These are phyloP conservation scores for Puntigrus tetrazona DNA, from an alignment of 2,113 vertebrate species.

Conservation along the genomic window DNA sequence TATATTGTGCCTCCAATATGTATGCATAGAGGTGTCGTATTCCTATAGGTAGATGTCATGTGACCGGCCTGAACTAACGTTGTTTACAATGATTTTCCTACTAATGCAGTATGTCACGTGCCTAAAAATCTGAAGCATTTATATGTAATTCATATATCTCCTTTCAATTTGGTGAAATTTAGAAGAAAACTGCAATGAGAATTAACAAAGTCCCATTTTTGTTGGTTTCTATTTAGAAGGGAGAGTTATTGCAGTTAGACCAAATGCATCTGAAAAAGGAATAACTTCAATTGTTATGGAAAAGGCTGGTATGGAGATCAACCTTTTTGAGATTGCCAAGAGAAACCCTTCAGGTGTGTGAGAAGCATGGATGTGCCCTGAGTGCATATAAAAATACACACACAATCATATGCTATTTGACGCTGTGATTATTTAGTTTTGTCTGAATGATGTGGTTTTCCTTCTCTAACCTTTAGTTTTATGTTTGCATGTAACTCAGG, in stretches of 20 bases:
- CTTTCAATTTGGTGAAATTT: no score
- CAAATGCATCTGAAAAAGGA: neutral
- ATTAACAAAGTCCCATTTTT: neutral
- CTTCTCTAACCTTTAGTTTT: neutral
- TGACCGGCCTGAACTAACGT: no score
- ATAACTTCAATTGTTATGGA: neutral
- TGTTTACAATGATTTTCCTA: no score
- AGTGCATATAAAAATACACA: neutral
- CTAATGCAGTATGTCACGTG: neutral
- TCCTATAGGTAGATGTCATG: no score
- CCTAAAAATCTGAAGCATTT: neutral
- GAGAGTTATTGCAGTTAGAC: constrained; percentile 18
- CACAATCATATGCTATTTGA: neutral
- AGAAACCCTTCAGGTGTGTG: neutral
- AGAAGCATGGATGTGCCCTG: neutral
- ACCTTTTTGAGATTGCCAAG: constrained; percentile 22
- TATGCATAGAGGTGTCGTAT: no score
- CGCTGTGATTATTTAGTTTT: neutral
- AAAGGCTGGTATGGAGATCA: constrained; percentile 9
- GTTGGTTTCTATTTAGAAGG: neutral
- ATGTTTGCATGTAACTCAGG: neutral
- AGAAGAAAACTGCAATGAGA: neutral
- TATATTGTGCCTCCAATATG: no score
- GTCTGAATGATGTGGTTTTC: neutral
- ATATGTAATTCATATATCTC: no score